Evolutionary conservation across 2,888 invertebrate species (phyloP).

Genomic region (Biston stratarius): DNA sequence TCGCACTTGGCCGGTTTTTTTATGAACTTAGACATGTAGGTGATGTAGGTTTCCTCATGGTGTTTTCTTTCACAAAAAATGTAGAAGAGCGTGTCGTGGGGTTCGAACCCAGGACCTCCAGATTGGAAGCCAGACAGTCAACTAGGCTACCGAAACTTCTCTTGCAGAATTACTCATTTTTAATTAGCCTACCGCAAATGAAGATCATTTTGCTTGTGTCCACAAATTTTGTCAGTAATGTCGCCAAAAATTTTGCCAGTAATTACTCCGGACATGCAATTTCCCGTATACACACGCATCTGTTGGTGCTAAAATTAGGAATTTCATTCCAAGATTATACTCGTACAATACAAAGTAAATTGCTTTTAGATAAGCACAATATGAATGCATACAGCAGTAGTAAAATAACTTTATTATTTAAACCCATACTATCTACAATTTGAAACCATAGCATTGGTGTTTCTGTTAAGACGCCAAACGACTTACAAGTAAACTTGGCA

Average conservation of each 20-base stretch:
- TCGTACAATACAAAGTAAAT: background rate
- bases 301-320: background rate
- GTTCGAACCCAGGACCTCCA: no score
- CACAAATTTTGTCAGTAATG: no score
- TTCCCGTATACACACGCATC: background rate
- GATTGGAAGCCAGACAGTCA: no score
- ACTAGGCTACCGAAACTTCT: no score
- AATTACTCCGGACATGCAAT: background rate
- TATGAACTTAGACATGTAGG: no score
- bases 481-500: background rate
- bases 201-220: no score
- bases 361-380: conserved; percentile 7
- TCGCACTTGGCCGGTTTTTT: no score
- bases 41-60: no score
- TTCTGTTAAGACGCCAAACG: conserved; percentile 4
- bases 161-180: no score
- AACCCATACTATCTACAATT: conserved; percentile 13
- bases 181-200: no score
- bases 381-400: background rate
- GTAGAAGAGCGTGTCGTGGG: no score
- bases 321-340: background rate
- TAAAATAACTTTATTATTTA: conserved; percentile 23
- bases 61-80: no score
- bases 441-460: conserved; percentile 18
- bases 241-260: background rate